phyloP scores from a whole-genome alignment of 2,113 vertebrate genomes.

The Nothoprocta perdicaria region DNA sequence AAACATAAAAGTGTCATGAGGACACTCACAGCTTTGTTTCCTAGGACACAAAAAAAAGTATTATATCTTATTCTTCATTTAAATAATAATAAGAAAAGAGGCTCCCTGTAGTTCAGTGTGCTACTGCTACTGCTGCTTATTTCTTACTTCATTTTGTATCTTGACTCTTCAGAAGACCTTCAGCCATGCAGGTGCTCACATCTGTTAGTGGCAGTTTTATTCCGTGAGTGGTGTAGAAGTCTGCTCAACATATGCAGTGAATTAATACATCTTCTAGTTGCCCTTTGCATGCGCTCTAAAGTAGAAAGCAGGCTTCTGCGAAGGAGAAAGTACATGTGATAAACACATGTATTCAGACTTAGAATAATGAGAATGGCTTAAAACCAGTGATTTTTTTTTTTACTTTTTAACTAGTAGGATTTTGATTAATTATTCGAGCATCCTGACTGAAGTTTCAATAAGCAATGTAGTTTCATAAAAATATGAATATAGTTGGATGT shows the following conservation, averaged over 20 bases:
- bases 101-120: rapidly evolving
- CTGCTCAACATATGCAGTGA: not conserved
- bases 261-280: not conserved
- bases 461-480: not conserved
- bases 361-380: not conserved
- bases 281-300: not conserved
- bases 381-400: not conserved
- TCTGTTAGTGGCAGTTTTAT: not conserved
- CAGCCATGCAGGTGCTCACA: not conserved
- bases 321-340: not conserved
- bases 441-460: not conserved
- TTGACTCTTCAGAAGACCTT: not conserved
- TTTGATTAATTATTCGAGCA: not conserved
- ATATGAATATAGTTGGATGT: not conserved
- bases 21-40: not conserved
- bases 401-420: not conserved
- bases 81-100: not conserved
- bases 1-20: not conserved
- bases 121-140: not conserved
- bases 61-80: not conserved
- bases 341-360: not conserved
- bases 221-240: not conserved
- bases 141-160: not conserved
- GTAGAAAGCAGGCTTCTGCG: not conserved
- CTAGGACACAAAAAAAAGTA: not conserved